phyloP scores from a whole-genome alignment of 2,888 invertebrate genomes.

The Leptinotarsa rubiginosa region DNA sequence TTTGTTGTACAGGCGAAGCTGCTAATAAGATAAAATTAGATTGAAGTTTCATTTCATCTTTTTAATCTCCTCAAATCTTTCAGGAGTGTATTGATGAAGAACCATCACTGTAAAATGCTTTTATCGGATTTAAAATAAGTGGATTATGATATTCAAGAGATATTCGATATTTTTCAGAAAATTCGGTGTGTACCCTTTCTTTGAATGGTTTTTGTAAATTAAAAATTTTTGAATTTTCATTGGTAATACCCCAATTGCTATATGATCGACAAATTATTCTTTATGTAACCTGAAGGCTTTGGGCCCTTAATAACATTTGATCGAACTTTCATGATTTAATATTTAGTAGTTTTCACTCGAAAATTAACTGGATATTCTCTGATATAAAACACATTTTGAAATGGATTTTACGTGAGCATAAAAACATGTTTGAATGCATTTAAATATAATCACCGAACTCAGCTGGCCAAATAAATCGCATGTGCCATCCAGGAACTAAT shows the following conservation, averaged over 20 bases:
- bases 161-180: not conserved
- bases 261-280: too few species aligned
- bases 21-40: conserved; percentile 21
- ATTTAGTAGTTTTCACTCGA: not conserved
- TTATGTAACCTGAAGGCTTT: too few species aligned
- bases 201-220: too few species aligned
- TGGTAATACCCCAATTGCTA: too few species aligned
- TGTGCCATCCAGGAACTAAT: conserved; percentile 19
- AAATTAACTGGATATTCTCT: not conserved
- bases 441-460: conserved; percentile 8
- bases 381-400: not conserved
- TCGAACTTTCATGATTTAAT: not conserved
- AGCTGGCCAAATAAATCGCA: conserved; percentile 1
- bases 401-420: not conserved
- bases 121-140: not conserved
- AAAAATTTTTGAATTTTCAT: too few species aligned
- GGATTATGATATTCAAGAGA: not conserved
- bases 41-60: conserved; percentile 26
- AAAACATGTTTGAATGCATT: not conserved
- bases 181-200: too few species aligned
- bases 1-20: conserved; percentile 17
- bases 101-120: conserved; percentile 3
- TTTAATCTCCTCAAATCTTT: conserved; percentile 11
- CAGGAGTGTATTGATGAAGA: conserved; percentile 2
- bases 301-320: too few species aligned